Conservation (phyloP, 2,113 vertebrate species). For the Spermophilus dauricus region DNA sequence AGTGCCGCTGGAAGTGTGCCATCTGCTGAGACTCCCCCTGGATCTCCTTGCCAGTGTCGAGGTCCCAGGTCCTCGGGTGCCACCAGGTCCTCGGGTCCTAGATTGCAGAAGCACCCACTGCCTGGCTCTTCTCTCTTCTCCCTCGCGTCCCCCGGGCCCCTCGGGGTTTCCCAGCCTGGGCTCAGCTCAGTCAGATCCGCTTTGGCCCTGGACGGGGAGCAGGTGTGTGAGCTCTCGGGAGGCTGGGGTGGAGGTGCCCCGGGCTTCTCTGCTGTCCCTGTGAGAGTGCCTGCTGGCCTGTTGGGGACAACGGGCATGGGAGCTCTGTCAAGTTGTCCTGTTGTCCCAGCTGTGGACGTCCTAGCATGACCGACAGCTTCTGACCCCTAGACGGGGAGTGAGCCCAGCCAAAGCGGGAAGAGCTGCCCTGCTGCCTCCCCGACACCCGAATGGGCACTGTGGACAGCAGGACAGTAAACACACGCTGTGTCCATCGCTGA, state of each 20-base stretch:
- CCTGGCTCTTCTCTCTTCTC: background rate
- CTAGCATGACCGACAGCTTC: no score
- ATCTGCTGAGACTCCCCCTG: no score
- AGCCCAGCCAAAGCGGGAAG: background rate
- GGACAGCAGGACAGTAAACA: background rate
- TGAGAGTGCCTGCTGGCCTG: background rate
- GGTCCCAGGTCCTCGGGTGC: no score
- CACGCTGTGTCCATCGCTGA: background rate
- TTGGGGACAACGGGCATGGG: background rate
- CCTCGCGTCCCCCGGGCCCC: background rate
- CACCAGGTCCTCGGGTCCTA: background rate
- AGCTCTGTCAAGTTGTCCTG: rapidly evolving
- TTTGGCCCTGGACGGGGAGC: background rate
- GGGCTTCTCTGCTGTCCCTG: background rate
- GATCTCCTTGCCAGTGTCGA: background rate
- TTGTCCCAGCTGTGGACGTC: background rate
- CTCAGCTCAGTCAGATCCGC: background rate
- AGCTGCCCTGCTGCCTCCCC: no score
- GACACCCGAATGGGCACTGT: no score
- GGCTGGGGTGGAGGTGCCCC: background rate
- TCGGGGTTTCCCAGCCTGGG: background rate
- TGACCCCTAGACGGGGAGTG: background rate
- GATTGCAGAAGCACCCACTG: no score
- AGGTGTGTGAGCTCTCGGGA: rapidly evolving
- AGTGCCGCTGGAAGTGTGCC: no score